These are phyloP conservation scores for Tenualosa ilisha DNA, from an alignment of 2,797 vertebrate species.

Conservation along the genomic window DNA sequence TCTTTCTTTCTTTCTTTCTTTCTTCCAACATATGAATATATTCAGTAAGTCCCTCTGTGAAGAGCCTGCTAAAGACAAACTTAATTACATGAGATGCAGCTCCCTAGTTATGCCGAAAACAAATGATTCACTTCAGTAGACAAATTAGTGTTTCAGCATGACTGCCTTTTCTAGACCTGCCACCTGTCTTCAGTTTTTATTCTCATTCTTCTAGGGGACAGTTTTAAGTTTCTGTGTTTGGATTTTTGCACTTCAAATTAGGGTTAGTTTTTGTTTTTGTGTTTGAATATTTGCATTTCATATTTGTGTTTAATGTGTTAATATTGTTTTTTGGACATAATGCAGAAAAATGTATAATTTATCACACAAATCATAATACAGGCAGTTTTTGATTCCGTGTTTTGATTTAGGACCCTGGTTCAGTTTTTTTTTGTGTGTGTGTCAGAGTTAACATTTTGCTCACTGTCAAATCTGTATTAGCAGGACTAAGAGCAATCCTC, in stretches of 20 bases:
- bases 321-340: too few relatives aligned
- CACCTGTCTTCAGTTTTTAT: not conserved
- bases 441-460: too few relatives aligned
- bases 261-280: too few relatives aligned
- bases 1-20: too few relatives aligned
- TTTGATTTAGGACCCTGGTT: not conserved
- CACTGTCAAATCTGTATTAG: not conserved
- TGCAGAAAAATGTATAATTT: too few relatives aligned
- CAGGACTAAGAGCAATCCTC: not conserved
- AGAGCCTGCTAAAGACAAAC: not conserved
- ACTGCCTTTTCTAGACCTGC: not conserved
- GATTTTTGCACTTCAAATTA: too few relatives aligned
- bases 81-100: not conserved
- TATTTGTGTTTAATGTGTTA: too few relatives aligned
- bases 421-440: not conserved
- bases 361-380: too few relatives aligned
- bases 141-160: constrained; percentile 6
- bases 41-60: not conserved
- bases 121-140: not conserved
- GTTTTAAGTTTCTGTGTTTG: not conserved
- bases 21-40: not conserved
- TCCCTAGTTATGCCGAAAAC: not conserved
- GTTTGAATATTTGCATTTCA: too few relatives aligned
- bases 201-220: not conserved
- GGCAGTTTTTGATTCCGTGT: not conserved